These are phyloP conservation scores for Drosophila austrosaltans DNA, from an alignment of 2,888 invertebrate species.

Conservation along the genomic window DNA sequence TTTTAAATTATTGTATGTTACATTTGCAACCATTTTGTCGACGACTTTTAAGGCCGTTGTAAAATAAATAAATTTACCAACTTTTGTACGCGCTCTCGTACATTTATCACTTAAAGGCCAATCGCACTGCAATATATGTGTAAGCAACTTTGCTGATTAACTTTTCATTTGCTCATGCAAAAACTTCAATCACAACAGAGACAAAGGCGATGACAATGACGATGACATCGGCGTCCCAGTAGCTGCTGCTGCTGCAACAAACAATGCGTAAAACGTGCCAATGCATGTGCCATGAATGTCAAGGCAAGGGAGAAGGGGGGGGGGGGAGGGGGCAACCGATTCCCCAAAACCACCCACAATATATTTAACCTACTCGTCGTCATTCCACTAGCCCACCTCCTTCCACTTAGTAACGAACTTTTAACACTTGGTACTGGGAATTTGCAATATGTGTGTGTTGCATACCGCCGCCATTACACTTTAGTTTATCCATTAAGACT, in stretches of 20 bases:
- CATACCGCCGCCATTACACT: background rate
- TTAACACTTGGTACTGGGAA: conserved; percentile 10
- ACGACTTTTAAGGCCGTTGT: no score
- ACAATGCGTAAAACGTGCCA: conserved; percentile 64
- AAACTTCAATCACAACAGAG: conserved; percentile 59
- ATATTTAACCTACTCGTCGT: background rate
- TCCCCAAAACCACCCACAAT: background rate
- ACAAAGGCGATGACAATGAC: conserved; percentile 30
- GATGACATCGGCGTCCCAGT: conserved; percentile 20
- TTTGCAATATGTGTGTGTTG: conserved; percentile 18
- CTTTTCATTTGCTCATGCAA: conserved; percentile 68
- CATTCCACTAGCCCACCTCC: background rate
- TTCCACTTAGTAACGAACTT: conserved; percentile 4
- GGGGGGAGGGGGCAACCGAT: background rate
- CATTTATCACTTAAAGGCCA: no score
- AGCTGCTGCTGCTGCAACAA: conserved; percentile 21
- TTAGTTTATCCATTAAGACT: conserved; percentile 2
- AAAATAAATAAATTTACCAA: no score
- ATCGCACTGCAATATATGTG: background rate
- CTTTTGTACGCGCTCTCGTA: no score
- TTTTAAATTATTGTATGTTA: no score
- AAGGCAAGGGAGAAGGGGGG: background rate
- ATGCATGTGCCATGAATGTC: conserved; percentile 71
- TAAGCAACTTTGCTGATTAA: conserved; percentile 51
- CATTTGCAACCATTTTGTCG: no score